A percentile compares a stretch with the other conserved stretches of the same genome.
These are phyloP conservation scores for Macaria liturata DNA, from an alignment of 2,888 invertebrate species.

Conservation along the genomic window DNA sequence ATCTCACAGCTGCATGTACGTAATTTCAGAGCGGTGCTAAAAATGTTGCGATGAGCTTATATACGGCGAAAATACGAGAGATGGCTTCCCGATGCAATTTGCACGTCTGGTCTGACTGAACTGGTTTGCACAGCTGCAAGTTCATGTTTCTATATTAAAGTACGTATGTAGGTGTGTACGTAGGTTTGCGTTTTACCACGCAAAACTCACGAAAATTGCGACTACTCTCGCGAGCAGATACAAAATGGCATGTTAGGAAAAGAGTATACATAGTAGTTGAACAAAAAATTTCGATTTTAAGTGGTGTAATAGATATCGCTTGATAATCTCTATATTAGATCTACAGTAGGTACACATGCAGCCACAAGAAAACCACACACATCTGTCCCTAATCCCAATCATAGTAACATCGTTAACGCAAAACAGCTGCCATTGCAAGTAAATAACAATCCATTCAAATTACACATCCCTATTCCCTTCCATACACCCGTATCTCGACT, in stretches of 20 bases:
- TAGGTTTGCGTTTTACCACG: too few relatives aligned
- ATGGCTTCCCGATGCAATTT: slow-evolving; percentile 27
- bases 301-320: too few relatives aligned
- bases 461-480: slow-evolving; percentile 10
- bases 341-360: too few relatives aligned
- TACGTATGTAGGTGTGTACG: too few relatives aligned
- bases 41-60: slow-evolving; percentile 20
- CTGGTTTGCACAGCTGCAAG: background rate
- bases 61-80: slow-evolving; percentile 19
- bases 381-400: slow-evolving; percentile 4
- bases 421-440: slow-evolving; percentile 10
- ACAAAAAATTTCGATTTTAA: too few relatives aligned
- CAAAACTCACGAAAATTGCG: too few relatives aligned
- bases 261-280: too few relatives aligned
- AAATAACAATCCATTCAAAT: slow-evolving; percentile 26
- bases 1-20: slow-evolving; percentile 8
- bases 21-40: slow-evolving; percentile 18
- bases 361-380: background rate
- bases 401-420: slow-evolving; percentile 2
- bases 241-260: too few relatives aligned
- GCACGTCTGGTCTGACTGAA: slow-evolving; percentile 11
- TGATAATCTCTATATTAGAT: too few relatives aligned
- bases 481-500: slow-evolving; percentile 13
- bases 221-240: too few relatives aligned
- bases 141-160: background rate